Percentiles rank a stretch among this genome's conserved stretches.
Conservation (phyloP, 1,140 invertebrate genomes). For the Cryptotermes secundus region DNA sequence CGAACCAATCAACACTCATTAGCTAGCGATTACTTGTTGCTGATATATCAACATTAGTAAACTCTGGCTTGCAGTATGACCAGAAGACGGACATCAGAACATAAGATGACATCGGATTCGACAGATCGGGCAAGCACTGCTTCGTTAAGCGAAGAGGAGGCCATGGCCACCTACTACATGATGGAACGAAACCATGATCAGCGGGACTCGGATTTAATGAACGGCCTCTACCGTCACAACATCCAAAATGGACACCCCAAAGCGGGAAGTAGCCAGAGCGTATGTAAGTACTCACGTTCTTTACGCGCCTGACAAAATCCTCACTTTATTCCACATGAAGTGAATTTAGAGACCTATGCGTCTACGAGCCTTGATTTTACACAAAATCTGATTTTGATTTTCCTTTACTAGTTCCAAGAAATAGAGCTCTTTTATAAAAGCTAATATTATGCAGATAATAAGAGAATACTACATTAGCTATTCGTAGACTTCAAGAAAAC, state of each 20-base stretch:
- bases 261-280: neutral
- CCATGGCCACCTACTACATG: neutral
- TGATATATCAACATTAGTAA: conserved; percentile 18
- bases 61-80: conserved; percentile 23
- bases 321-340: no score
- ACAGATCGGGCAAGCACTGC: neutral
- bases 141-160: neutral
- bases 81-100: conserved; percentile 20
- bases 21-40: neutral
- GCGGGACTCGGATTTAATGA: neutral
- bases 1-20: neutral
- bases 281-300: neutral
- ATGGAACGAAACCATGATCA: neutral
- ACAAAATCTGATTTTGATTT: no score
- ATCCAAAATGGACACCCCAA: neutral
- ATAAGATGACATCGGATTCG: neutral
- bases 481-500: no score
- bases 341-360: no score
- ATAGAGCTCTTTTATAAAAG: no score
- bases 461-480: no score
- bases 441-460: no score
- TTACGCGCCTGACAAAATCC: no score
- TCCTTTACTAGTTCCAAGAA: no score
- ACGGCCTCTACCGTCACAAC: neutral
- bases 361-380: no score